Percentiles rank a stretch among this genome's conserved stretches.
These are phyloP conservation scores for Plutomurus gul DNA, from an alignment of 1,140 invertebrate species.

Conservation along the genomic window DNA sequence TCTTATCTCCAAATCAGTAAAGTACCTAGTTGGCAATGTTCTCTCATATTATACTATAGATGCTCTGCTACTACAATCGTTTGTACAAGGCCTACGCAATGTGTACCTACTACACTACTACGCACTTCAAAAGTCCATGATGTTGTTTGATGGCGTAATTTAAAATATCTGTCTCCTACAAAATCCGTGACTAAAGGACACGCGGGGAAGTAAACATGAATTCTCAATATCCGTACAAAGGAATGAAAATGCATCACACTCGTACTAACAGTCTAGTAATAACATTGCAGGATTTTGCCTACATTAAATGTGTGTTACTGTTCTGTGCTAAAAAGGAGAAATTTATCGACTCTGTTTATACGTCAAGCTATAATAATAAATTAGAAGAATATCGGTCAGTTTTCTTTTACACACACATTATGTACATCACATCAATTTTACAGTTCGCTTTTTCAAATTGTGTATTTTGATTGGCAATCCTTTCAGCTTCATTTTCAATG, in stretches of 20 bases:
- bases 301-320: too few relatives aligned
- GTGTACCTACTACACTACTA: too few relatives aligned
- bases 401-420: neutral
- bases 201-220: conserved; percentile 19
- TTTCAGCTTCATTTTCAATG: neutral
- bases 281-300: too few relatives aligned
- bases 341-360: neutral
- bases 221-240: conserved; percentile 10
- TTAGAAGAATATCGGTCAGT: neutral
- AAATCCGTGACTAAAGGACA: conserved; percentile 23
- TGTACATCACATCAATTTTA: neutral
- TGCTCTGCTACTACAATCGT: too few relatives aligned
- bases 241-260: too few relatives aligned
- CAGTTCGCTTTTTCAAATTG: neutral
- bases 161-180: neutral
- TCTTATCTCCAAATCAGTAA: neutral
- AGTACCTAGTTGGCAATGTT: too few relatives aligned
- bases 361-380: neutral
- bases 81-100: too few relatives aligned
- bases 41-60: too few relatives aligned
- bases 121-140: too few relatives aligned
- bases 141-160: conserved; percentile 16
- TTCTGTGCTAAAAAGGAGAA: too few relatives aligned
- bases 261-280: too few relatives aligned
- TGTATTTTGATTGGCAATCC: neutral